Percentiles rank a stretch among this genome's conserved stretches.
These are phyloP conservation scores for Eudemis profundana DNA, from an alignment of 2,888 invertebrate genomes.

Conservation along the genomic window DNA sequence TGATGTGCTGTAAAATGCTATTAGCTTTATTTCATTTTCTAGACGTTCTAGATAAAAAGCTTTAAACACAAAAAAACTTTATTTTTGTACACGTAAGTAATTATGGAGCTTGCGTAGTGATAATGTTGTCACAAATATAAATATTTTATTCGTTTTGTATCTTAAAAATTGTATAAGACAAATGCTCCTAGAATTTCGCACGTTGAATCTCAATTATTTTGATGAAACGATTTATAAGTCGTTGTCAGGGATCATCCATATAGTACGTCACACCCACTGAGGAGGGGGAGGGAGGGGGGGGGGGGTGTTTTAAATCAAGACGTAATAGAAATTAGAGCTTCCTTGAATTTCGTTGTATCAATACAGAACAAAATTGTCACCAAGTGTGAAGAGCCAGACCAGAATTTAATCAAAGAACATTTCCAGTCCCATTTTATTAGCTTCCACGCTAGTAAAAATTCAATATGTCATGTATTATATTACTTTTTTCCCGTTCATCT, in stretches of 20 bases:
- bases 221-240: neutral
- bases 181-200: neutral
- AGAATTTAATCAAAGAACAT: slow-evolving; percentile 31
- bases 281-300: no score
- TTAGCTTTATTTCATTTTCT: slow-evolving; percentile 47
- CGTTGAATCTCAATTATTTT: slow-evolving; percentile 7
- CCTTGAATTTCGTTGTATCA: neutral
- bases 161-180: no score
- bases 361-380: slow-evolving; percentile 12
- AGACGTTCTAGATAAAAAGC: slow-evolving; percentile 51
- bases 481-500: slow-evolving; percentile 1
- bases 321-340: neutral
- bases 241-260: no score
- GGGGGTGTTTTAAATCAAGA: neutral
- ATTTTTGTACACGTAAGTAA: slow-evolving; percentile 44
- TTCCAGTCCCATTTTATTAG: slow-evolving; percentile 33
- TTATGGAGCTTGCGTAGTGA: slow-evolving; percentile 45
- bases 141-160: neutral
- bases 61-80: slow-evolving; percentile 50
- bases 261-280: no score
- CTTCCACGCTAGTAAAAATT: slow-evolving; percentile 27
- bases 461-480: slow-evolving; percentile 26
- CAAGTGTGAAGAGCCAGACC: slow-evolving; percentile 11
- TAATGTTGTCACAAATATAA: slow-evolving; percentile 52
- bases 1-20: slow-evolving; percentile 49